Conservation (phyloP, 2,888 invertebrate genomes). For the Epinotia demarniana region DNA sequence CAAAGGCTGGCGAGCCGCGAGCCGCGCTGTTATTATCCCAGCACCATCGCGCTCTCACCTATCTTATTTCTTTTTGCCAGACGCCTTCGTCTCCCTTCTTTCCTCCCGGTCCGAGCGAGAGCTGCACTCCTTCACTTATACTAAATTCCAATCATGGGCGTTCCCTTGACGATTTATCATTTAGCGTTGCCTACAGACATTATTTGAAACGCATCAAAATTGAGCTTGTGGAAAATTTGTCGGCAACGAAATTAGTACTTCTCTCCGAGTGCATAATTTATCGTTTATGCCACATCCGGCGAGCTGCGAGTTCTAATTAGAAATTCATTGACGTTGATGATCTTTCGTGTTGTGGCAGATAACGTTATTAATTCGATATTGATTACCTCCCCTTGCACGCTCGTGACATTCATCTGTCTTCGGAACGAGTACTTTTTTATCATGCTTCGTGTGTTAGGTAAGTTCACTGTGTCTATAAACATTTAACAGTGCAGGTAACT, state of each 20-base stretch:
- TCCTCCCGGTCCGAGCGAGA: conserved; percentile 64
- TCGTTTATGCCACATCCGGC: conserved; percentile 77
- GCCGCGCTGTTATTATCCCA: conserved; percentile 84
- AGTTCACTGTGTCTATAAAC: conserved; percentile 12
- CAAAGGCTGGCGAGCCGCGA: conserved; percentile 69
- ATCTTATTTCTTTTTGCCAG: conserved; percentile 79
- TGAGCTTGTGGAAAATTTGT: conserved; percentile 83
- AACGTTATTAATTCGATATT: conserved; percentile 51
- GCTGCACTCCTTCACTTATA: conserved; percentile 67
- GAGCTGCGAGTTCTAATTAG: conserved; percentile 74
- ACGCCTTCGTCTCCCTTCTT: conserved; percentile 73
- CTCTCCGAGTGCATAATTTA: conserved; percentile 80
- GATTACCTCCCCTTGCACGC: conserved; percentile 38
- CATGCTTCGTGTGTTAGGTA: conserved; percentile 4
- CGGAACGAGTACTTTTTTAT: conserved; percentile 18
- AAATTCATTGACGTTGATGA: conserved; percentile 74
- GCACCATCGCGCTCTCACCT: conserved; percentile 82
- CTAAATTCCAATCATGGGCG: conserved; percentile 78
- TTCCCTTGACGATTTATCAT: conserved; percentile 83
- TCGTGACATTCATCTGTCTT: conserved; percentile 31
- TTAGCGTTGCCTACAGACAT: conserved; percentile 84
- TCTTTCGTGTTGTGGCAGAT: conserved; percentile 49
- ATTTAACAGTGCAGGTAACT: not conserved
- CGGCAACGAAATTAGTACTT: conserved; percentile 83
- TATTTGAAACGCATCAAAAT: conserved; percentile 84